These are phyloP conservation scores for Hirtodrosophila histrioides DNA, from an alignment of 2,888 invertebrate species.

Conservation along the genomic window DNA sequence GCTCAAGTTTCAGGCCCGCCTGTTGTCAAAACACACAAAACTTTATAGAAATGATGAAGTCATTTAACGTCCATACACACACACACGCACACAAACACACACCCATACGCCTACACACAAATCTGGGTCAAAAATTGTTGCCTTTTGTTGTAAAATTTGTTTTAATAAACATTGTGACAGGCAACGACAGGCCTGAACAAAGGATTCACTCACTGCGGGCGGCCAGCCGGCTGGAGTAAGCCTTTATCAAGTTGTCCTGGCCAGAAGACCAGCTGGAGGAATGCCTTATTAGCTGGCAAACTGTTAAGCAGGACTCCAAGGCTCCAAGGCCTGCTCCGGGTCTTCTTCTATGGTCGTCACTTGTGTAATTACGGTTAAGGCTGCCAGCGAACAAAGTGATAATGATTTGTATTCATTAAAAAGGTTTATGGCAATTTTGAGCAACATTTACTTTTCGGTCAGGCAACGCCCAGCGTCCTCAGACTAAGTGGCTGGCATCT, in stretches of 20 bases:
- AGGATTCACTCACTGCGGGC: slow-evolving; percentile 42
- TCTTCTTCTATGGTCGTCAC: slow-evolving; percentile 21
- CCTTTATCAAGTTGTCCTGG: slow-evolving; percentile 73
- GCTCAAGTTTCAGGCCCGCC: slow-evolving; percentile 17
- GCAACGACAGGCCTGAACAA: slow-evolving; percentile 57
- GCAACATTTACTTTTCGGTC: slow-evolving; percentile 65
- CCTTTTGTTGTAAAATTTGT: slow-evolving; percentile 74
- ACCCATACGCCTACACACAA: slow-evolving; percentile 16
- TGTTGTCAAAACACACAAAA: slow-evolving; percentile 57
- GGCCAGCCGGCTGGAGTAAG: slow-evolving; percentile 25
- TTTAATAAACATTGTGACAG: slow-evolving; percentile 80
- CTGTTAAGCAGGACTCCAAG: slow-evolving; percentile 10
- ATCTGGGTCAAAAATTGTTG: slow-evolving; percentile 72
- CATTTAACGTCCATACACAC: slow-evolving; percentile 47
- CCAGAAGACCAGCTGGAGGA: slow-evolving; percentile 25
- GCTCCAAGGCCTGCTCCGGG: slow-evolving; percentile 37
- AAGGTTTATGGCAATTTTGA: slow-evolving; percentile 78
- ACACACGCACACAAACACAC: slow-evolving; percentile 1
- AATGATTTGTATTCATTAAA: slow-evolving; percentile 81
- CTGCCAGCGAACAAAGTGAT: slow-evolving; percentile 73
- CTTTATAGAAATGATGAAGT: slow-evolving; percentile 73
- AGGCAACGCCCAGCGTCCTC: slow-evolving; percentile 11
- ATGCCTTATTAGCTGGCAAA: slow-evolving; percentile 73
- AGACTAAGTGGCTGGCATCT: slow-evolving; percentile 33
- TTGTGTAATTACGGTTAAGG: slow-evolving; percentile 73